Evolutionary conservation across 2,888 invertebrate genomes (phyloP).

Genomic region (Heteropelma amictum): DNA sequence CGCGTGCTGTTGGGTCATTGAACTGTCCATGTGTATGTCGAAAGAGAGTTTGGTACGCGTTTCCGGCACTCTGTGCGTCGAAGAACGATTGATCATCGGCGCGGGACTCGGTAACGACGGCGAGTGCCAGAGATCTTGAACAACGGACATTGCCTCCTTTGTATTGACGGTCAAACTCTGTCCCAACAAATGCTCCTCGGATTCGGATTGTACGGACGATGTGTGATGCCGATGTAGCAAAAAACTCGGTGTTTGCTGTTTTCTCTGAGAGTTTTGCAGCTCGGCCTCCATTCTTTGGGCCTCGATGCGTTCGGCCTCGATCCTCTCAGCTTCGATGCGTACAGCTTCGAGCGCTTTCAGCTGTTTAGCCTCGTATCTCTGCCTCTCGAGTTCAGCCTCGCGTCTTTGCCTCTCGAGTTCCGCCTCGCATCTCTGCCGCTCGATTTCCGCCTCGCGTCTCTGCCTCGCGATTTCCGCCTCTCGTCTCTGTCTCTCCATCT

Average conservation of each 20-base stretch:
- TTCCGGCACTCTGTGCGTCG: constrained; percentile 66
- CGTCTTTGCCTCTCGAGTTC: constrained; percentile 58
- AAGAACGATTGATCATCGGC: constrained; percentile 58
- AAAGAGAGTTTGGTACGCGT: constrained; percentile 69
- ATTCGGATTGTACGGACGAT: constrained; percentile 56
- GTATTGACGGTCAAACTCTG: constrained; percentile 85
- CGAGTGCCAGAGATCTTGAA: constrained; percentile 82
- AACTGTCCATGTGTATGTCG: constrained; percentile 76
- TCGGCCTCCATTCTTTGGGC: constrained; percentile 70
- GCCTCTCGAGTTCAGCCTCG: constrained; percentile 52
- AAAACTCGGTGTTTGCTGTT: constrained; percentile 69
- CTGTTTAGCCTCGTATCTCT: constrained; percentile 54
- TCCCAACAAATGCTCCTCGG: constrained; percentile 78
- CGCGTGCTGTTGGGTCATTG: constrained; percentile 75
- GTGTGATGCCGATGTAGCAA: constrained; percentile 68
- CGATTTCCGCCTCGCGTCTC: no score
- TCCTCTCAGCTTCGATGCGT: constrained; percentile 64
- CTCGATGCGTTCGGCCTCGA: constrained; percentile 67
- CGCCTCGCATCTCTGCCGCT: no score
- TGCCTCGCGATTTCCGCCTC: no score
- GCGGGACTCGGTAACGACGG: constrained; percentile 56
- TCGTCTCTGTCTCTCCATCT: constrained; percentile 56
- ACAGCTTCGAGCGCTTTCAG: constrained; percentile 58
- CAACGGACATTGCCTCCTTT: constrained; percentile 84
- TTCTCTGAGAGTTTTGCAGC: constrained; percentile 68